Evolutionary conservation across 2,797 vertebrate species (phyloP).

Genomic region (Natrix natrix): DNA sequence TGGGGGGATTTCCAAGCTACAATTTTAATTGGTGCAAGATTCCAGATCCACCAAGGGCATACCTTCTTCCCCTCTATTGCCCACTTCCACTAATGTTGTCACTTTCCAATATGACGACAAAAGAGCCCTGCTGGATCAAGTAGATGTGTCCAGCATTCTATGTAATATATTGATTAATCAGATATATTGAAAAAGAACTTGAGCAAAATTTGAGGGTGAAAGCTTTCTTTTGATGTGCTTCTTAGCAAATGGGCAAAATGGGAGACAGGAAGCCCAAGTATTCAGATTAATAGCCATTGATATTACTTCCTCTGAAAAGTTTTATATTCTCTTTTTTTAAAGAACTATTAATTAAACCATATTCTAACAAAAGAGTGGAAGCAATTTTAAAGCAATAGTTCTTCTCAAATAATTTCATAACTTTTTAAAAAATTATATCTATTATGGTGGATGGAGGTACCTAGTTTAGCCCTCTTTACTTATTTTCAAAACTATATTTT

Average conservation of each 20-base stretch:
- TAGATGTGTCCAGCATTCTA: background rate
- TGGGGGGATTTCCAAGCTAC: background rate
- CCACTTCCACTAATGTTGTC: background rate
- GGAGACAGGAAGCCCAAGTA: background rate
- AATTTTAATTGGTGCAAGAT: background rate
- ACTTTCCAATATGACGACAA: background rate
- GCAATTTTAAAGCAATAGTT: background rate
- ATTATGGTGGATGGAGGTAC: background rate
- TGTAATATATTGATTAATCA: background rate
- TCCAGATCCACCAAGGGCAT: background rate
- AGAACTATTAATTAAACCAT: background rate
- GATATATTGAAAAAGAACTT: background rate
- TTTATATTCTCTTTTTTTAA: background rate
- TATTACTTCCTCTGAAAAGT: background rate
- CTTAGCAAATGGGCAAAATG: background rate
- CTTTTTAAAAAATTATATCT: background rate
- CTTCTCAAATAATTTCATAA: background rate
- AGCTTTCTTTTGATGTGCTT: background rate
- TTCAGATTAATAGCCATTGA: background rate
- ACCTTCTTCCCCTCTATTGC: background rate
- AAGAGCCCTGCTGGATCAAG: background rate
- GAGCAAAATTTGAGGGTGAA: background rate
- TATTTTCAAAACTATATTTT: background rate
- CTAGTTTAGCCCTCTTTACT: background rate
- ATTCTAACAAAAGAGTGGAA: background rate